Percentiles rank a stretch among this genome's conserved stretches.
Evolutionary conservation across 92 coral and sea anemone genomes (phyloP).

Genomic region (Siderastrea radians): DNA sequence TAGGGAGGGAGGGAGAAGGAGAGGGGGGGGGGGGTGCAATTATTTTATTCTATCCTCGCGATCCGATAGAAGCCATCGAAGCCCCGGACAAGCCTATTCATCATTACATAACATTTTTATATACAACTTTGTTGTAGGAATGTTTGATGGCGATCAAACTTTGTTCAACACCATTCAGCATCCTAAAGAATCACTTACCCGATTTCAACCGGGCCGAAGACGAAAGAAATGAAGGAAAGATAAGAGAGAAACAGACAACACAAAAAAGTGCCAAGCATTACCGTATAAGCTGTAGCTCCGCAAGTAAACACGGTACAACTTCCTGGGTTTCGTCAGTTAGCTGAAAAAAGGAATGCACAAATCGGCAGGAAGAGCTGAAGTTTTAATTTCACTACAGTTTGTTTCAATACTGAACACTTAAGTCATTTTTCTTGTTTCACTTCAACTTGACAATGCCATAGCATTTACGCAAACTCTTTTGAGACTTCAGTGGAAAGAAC

Average conservation of each 20-base stretch:
- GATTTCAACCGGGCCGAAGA: not conserved
- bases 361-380: not conserved
- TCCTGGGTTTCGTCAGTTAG: conserved; percentile 43
- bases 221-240: not conserved
- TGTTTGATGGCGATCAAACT: too few relatives aligned
- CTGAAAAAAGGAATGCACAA: conserved; percentile 24
- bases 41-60: too few relatives aligned
- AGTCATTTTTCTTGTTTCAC: not conserved
- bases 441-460: not conserved
- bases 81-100: too few relatives aligned
- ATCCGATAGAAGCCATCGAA: too few relatives aligned
- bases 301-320: conserved; percentile 52
- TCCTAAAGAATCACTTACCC: too few relatives aligned
- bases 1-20: too few relatives aligned
- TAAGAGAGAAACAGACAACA: not conserved
- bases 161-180: too few relatives aligned
- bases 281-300: conserved; percentile 57
- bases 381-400: not conserved
- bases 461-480: too few relatives aligned
- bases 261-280: conserved; percentile 3
- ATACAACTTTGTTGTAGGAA: too few relatives aligned
- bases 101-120: too few relatives aligned
- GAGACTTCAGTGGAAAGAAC: too few relatives aligned
- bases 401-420: not conserved
- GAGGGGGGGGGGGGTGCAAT: too few relatives aligned